Percentiles rank a stretch among this genome's conserved stretches.
phyloP scores from a whole-genome alignment of 2,888 invertebrate genomes.

The Chaetoderma sp. region DNA sequence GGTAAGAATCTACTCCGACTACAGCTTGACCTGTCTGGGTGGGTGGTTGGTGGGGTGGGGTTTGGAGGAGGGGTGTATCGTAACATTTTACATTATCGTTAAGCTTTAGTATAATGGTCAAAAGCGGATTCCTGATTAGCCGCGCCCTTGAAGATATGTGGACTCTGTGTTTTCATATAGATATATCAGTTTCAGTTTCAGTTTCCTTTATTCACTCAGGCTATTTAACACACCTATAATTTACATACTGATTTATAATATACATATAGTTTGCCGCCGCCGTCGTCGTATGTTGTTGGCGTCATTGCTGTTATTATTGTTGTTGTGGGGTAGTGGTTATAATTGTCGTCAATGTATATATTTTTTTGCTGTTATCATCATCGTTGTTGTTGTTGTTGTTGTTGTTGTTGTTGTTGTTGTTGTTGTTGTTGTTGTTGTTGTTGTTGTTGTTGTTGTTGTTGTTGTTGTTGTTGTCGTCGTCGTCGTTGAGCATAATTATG shows the following conservation, averaged over 20 bases:
- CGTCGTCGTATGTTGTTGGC: too few species aligned
- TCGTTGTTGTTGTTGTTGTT: not conserved
- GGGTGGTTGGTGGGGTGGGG: too few species aligned
- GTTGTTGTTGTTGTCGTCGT: not conserved
- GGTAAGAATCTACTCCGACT: too few species aligned
- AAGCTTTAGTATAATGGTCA: not conserved
- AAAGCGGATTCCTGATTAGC: not conserved
- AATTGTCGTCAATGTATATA: too few species aligned
- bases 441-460: not conserved
- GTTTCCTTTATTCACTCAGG: too few species aligned
- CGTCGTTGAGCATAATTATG: not conserved
- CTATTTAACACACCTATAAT: not conserved
- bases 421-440: not conserved
- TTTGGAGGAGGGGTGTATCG: too few species aligned
- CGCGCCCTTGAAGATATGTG: not conserved
- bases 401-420: not conserved
- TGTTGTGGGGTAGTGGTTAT: too few species aligned
- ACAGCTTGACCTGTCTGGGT: too few species aligned
- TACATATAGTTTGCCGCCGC: not conserved
- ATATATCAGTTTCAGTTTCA: too few species aligned
- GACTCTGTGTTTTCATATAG: not conserved
- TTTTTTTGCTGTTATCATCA: too few species aligned
- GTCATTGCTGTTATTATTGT: too few species aligned
- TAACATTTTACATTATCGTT: not conserved
- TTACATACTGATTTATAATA: not conserved